phyloP scores from a whole-genome alignment of 2,888 invertebrate genomes.

The Xestobium rufovillosum region DNA sequence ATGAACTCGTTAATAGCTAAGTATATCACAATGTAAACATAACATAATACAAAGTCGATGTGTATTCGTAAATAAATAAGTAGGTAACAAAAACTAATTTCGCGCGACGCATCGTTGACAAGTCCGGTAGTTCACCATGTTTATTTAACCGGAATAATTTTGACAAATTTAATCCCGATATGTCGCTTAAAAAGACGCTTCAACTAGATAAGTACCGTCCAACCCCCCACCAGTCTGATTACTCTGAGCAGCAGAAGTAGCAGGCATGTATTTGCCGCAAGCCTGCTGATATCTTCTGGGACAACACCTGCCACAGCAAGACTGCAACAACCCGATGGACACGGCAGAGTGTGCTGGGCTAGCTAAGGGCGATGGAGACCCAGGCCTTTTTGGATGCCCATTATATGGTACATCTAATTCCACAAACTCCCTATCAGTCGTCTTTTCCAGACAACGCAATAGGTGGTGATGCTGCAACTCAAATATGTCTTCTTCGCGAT shows the following conservation, averaged over 20 bases:
- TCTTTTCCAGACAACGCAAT: constrained; percentile 93
- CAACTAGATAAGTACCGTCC: constrained; percentile 80
- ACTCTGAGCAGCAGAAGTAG: constrained; percentile 70
- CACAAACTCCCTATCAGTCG: constrained; percentile 96
- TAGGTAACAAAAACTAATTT: too few species aligned
- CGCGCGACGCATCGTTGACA: too few species aligned
- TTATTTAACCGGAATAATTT: too few species aligned
- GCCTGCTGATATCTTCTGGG: constrained; percentile 85
- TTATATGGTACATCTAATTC: constrained; percentile 93
- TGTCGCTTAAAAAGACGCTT: constrained; percentile 64
- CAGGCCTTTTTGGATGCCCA: constrained; percentile 86
- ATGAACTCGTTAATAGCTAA: too few species aligned
- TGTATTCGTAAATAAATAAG: too few species aligned
- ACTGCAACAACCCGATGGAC: constrained; percentile 59
- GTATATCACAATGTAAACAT: too few species aligned
- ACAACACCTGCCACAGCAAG: constrained; percentile 77
- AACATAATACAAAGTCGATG: too few species aligned
- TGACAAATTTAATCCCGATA: constrained; percentile 6
- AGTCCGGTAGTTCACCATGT: too few species aligned
- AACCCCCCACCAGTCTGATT: constrained; percentile 75
- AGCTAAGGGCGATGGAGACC: constrained; percentile 79
- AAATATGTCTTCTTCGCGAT: constrained; percentile 93
- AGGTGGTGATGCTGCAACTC: constrained; percentile 98
- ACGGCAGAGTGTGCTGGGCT: constrained; percentile 78
- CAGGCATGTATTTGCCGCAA: constrained; percentile 82